Conservation (phyloP, 2,888 invertebrate species). For the Neuroscelio doddi region DNA sequence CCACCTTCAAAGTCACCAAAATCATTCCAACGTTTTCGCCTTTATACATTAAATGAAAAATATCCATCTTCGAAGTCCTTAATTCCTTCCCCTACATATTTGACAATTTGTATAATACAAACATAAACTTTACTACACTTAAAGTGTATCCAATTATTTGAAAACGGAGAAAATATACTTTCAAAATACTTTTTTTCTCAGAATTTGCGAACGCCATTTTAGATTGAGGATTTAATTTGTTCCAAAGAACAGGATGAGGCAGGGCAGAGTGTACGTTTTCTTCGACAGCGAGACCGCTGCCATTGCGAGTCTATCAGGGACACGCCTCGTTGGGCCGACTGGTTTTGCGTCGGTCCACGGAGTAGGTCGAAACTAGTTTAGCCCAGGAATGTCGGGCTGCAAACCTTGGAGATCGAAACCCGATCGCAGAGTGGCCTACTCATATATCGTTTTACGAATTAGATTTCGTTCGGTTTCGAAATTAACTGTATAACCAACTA, state of each 20-base stretch:
- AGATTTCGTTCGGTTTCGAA: constrained; percentile 18
- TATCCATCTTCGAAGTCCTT: no score
- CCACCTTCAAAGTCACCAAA: no score
- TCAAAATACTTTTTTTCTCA: constrained; percentile 21
- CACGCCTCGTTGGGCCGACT: constrained; percentile 41
- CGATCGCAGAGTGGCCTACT: constrained; percentile 25
- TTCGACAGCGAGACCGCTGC: constrained; percentile 29
- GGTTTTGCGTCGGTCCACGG: constrained; percentile 33
- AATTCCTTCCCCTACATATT: no score
- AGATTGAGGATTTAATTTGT: constrained; percentile 18
- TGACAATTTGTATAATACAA: no score
- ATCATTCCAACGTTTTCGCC: no score
- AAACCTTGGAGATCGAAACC: constrained; percentile 39
- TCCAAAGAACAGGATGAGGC: neutral
- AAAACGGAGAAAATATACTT: no score
- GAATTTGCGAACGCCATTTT: constrained; percentile 19
- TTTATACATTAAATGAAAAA: no score
- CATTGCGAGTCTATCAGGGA: constrained; percentile 41
- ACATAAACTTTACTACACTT: no score
- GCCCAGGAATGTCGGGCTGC: constrained; percentile 29
- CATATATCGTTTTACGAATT: constrained; percentile 32
- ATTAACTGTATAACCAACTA: neutral
- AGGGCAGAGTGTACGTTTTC: constrained; percentile 24
- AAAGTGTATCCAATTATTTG: no score
- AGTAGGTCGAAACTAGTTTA: constrained; percentile 39